These are phyloP conservation scores for Sprattus sprattus DNA, from an alignment of 2,113 vertebrate species.

Conservation along the genomic window DNA sequence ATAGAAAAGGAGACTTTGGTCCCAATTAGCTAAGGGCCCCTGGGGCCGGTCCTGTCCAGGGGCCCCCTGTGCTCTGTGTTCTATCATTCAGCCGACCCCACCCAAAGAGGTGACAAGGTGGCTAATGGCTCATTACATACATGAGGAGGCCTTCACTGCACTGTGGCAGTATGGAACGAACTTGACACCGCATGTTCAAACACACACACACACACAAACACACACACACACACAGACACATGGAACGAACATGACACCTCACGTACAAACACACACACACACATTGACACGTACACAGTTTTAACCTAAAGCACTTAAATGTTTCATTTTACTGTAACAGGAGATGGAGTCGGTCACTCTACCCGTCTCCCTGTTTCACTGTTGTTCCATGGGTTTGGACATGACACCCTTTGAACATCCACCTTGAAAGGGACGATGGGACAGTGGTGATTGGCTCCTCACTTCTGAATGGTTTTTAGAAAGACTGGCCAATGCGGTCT, in stretches of 20 bases:
- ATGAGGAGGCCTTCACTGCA: conserved; percentile 26
- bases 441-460: background rate
- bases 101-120: conserved; percentile 41
- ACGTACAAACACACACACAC: background rate
- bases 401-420: background rate
- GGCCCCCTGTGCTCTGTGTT: background rate
- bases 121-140: conserved; percentile 49
- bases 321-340: background rate
- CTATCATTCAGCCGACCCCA: conserved; percentile 20
- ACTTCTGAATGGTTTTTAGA: background rate
- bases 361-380: background rate
- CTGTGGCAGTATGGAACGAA: background rate
- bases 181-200: background rate
- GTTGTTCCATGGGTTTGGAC: background rate
- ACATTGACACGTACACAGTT: background rate
- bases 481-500: background rate
- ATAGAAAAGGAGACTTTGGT: background rate
- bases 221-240: background rate
- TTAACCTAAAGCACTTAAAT: background rate
- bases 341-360: background rate
- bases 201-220: background rate
- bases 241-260: background rate
- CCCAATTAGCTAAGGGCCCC: background rate
- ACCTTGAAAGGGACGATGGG: background rate
- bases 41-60: background rate